These are phyloP conservation scores for Zenarchopterus dispar DNA, from an alignment of 2,797 vertebrate species.

Conservation along the genomic window DNA sequence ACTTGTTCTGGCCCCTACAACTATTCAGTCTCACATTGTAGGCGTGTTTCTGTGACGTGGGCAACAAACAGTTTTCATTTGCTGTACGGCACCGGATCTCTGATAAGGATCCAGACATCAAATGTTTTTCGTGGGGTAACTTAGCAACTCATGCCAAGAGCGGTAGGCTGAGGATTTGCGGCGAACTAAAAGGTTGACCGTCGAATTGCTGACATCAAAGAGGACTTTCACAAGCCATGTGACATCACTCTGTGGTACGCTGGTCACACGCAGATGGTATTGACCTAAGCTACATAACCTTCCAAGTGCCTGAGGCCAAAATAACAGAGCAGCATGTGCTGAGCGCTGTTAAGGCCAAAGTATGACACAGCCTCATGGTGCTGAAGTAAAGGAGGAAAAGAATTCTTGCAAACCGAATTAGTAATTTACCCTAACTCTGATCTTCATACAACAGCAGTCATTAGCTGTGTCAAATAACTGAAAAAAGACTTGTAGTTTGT, in stretches of 20 bases:
- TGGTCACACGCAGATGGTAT: constrained; percentile 55
- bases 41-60: constrained; percentile 30
- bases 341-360: constrained; percentile 15
- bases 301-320: constrained; percentile 55
- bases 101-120: constrained; percentile 66
- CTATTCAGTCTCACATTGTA: constrained; percentile 20
- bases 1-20: not conserved
- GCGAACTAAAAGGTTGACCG: constrained; percentile 38
- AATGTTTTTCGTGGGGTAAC: constrained; percentile 59
- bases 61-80: constrained; percentile 11
- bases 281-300: constrained; percentile 73
- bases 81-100: constrained; percentile 23
- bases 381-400: not conserved
- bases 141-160: constrained; percentile 44
- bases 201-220: constrained; percentile 71
- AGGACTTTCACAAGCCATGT: constrained; percentile 68
- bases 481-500: not conserved
- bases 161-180: constrained; percentile 43
- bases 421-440: not conserved
- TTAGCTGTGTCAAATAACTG: not conserved
- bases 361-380: too few species aligned
- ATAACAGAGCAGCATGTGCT: constrained; percentile 53
- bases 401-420: not conserved
- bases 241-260: constrained; percentile 67
- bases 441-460: not conserved